Conservation (phyloP, 2,113 vertebrate species). For the rat (Rattus norvegicus) region GRCr8 NC_086019.1:234709501-234710000, state of each 20-base stretch:
- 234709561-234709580: background rate
- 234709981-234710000: conserved; percentile 7
- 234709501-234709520: too few species aligned
- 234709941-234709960: conserved; percentile 16
- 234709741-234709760: background rate
- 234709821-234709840: background rate
- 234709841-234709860: background rate
- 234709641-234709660: background rate
- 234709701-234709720: background rate
- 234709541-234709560: background rate
- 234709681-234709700: background rate
- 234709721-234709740: background rate
- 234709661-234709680: conserved; percentile 1
- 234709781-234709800: background rate
- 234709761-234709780: background rate
- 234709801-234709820: background rate
- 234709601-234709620: conserved; percentile 44
- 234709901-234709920: background rate
- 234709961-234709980: background rate
- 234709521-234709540: too few species aligned
- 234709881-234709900: background rate
- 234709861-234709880: background rate
- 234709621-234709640: background rate
- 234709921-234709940: background rate
- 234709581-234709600: conserved; percentile 10